A percentile compares a stretch with the other conserved stretches of the same genome.
These are phyloP conservation scores for Andrena camellia DNA, from an alignment of 2,888 invertebrate species.

Conservation along the genomic window DNA sequence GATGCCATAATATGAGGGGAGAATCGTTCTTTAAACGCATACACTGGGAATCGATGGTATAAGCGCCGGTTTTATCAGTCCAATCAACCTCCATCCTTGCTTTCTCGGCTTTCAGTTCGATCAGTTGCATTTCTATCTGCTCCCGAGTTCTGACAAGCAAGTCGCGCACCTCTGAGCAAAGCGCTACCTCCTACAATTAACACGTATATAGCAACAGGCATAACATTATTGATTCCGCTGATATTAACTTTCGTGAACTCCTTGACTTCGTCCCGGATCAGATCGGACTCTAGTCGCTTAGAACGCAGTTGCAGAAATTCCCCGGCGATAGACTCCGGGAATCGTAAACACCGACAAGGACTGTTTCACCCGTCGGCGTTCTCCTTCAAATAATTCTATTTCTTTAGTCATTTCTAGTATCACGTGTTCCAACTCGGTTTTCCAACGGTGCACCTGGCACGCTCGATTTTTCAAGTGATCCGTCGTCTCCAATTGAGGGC, in stretches of 20 bases:
- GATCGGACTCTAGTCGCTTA: slow-evolving; percentile 90
- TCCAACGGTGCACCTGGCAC: slow-evolving; percentile 91
- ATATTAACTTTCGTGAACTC: slow-evolving; percentile 88
- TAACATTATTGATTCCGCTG: neutral
- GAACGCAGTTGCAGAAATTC: slow-evolving; percentile 91
- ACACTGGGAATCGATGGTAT: slow-evolving; percentile 91
- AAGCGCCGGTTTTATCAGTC: slow-evolving; percentile 95
- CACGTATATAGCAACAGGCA: neutral
- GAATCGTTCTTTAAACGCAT: slow-evolving; percentile 90
- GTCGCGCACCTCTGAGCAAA: slow-evolving; percentile 90
- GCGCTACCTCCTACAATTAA: slow-evolving; percentile 87
- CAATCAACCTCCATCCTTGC: slow-evolving; percentile 94
- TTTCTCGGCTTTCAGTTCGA: slow-evolving; percentile 92
- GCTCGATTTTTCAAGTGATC: slow-evolving; percentile 89
- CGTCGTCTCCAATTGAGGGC: slow-evolving; percentile 90
- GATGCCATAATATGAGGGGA: slow-evolving; percentile 90
- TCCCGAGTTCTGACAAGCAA: slow-evolving; percentile 88
- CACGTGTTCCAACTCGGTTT: slow-evolving; percentile 90
- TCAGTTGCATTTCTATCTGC: slow-evolving; percentile 90
- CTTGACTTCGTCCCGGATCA: slow-evolving; percentile 91
- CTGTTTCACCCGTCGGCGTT: slow-evolving; percentile 89
- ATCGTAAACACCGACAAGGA: slow-evolving; percentile 89
- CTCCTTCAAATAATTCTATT: slow-evolving; percentile 89
- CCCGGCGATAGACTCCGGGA: slow-evolving; percentile 91
- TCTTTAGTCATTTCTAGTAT: slow-evolving; percentile 90